Conservation (phyloP, 2,113 vertebrate species). For the Melanostigma gelatinosum region DNA sequence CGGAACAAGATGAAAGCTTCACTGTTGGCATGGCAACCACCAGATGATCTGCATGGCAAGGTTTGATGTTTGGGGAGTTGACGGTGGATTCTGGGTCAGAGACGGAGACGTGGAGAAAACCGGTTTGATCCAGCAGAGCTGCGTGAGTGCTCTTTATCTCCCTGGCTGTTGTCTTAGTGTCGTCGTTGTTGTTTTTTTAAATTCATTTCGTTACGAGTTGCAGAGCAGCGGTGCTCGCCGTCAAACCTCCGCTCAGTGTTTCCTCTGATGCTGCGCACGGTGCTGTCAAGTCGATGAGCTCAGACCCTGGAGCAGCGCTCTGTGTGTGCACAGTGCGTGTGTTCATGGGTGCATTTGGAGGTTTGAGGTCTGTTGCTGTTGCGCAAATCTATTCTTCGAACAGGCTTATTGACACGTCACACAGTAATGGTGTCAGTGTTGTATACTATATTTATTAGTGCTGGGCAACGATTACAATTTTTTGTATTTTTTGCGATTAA, state of each 20-base stretch:
- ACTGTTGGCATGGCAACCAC: slow-evolving; percentile 75
- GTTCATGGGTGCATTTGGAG: not conserved
- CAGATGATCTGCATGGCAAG: slow-evolving; percentile 38
- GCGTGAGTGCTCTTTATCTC: slow-evolving; percentile 41
- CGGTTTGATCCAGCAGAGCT: slow-evolving; percentile 57
- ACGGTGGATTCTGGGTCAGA: slow-evolving; percentile 46
- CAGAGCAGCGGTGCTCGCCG: slow-evolving; percentile 4
- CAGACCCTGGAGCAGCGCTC: slow-evolving; percentile 9
- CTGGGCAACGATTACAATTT: too few relatives aligned
- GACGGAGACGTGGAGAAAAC: slow-evolving; percentile 50
- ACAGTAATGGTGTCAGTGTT: slow-evolving; percentile 17
- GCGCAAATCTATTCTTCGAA: not conserved
- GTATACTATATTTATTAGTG: too few relatives aligned
- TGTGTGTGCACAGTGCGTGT: slow-evolving; percentile 2
- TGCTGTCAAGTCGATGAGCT: not conserved
- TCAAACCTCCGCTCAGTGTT: slow-evolving; percentile 7
- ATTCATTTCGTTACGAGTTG: slow-evolving; percentile 9
- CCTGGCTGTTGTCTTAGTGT: slow-evolving; percentile 42
- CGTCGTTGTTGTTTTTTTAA: not conserved
- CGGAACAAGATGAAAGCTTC: slow-evolving; percentile 62
- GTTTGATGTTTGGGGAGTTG: slow-evolving; percentile 62
- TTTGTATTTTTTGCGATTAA: too few relatives aligned
- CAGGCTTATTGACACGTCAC: slow-evolving; percentile 30
- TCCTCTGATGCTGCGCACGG: slow-evolving; percentile 28
- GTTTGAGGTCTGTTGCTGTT: slow-evolving; percentile 17